These are phyloP conservation scores for Catajapyx aquilonaris DNA, from an alignment of 1,140 invertebrate genomes.

Conservation along the genomic window DNA sequence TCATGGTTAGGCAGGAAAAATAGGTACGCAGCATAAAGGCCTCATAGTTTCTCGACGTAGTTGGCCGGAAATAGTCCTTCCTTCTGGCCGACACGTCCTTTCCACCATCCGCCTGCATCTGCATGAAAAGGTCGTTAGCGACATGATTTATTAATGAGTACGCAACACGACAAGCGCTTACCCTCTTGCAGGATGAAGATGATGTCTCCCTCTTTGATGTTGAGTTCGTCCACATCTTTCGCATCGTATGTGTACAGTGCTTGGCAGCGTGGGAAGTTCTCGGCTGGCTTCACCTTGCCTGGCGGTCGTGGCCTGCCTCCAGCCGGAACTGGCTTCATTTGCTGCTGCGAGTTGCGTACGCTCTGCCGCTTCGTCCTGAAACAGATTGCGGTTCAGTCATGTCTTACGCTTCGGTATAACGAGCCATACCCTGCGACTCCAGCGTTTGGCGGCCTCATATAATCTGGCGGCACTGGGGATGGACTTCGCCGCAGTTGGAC, in stretches of 20 bases:
- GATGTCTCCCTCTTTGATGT: constrained; percentile 36
- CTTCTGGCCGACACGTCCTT: constrained; percentile 30
- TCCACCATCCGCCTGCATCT: constrained; percentile 52
- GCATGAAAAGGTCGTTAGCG: constrained; percentile 17
- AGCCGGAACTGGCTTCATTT: constrained; percentile 9
- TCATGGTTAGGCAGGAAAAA: too few relatives aligned
- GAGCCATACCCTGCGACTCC: constrained; percentile 22
- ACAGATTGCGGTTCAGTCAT: constrained; percentile 2
- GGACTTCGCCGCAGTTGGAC: constrained; percentile 2
- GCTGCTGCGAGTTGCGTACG: constrained; percentile 1
- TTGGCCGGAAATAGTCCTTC: constrained; percentile 44
- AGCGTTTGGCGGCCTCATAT: constrained; percentile 21
- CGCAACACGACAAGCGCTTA: too few relatives aligned
- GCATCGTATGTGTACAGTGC: constrained; percentile 44
- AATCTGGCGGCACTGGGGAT: constrained; percentile 13
- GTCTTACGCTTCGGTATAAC: not conserved
- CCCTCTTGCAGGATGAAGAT: constrained; percentile 43
- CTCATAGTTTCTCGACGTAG: too few relatives aligned
- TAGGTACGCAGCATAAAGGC: too few relatives aligned
- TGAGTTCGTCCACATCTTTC: constrained; percentile 43
- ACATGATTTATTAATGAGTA: not conserved
- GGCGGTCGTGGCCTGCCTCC: constrained; percentile 8
- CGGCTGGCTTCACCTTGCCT: constrained; percentile 13
- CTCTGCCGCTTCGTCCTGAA: constrained; percentile 19
- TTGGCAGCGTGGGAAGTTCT: constrained; percentile 31